Base-by-base conservation (phyloP, 2,113 vertebrate species). In the Polypterus senegalus region DNA sequence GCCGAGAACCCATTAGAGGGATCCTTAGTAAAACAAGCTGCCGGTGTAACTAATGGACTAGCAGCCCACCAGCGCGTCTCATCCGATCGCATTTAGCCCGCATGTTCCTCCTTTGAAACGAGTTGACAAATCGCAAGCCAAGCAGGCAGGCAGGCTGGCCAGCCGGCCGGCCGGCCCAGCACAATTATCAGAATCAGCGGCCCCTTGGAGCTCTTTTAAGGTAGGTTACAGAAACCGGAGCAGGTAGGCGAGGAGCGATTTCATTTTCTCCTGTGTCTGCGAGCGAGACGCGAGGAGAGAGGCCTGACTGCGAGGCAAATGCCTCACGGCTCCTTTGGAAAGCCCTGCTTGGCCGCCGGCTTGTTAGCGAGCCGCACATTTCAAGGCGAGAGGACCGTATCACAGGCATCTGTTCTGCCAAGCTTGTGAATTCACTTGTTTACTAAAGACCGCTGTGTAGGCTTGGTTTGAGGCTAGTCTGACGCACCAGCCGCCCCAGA, bases 31-130 rank as follows among this genome's bases (percentile, higher is more conserved):
- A 82, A 88, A 88, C 88, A 88, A 84, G 86, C 81, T 88, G 82
- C 86, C 80, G 77, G 67, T 77, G 85, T 91, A 91, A 92, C 91
- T 96, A 95, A 97, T 98, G 93, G 92, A 92, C 89, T 87, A 83
- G 81, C 79, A 86, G 85, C 79, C 83, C 83, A 84, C 70, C 74
- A 79, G 81, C 78, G 4, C 76, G 74, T 83, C 85, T 86, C 76
- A 83, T 87, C 83, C 78, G 75, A 78, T 86, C 85, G 83, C 83
- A 87, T 86, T 89, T 87, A 88, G 83, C 78, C 27, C 77, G 63
- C 75, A 74, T 71, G 85, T 86, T 86, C 86, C 73, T 83, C 80
- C 81, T 84, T 83, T 85, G 84, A 86, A 85, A 84, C 73, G 76
- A 82, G 78, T 82, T 82, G 81, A 87, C 83, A 86, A 85, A 77